phyloP scores from a whole-genome alignment of 1,140 invertebrate genomes.

The Piezodorus guildinii region DNA sequence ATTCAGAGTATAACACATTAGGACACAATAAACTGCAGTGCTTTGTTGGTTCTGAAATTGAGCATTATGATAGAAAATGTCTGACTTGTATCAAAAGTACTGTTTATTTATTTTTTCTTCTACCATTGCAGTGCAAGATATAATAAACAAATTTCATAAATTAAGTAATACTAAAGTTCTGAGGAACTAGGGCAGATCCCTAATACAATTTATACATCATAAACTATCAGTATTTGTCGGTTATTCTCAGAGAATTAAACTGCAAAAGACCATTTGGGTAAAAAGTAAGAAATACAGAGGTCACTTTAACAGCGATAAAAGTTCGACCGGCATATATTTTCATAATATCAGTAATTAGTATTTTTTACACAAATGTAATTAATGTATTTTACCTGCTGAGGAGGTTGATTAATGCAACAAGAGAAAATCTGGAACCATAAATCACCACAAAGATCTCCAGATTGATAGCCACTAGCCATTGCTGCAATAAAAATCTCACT shows the following conservation, averaged over 20 bases:
- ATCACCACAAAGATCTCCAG: constrained; percentile 39
- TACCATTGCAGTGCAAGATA: too few species aligned
- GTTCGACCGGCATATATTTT: not conserved
- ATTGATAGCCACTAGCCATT: constrained; percentile 1
- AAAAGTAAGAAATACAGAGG: too few species aligned
- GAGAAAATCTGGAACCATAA: constrained; percentile 77
- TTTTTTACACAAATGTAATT: not conserved
- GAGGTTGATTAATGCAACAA: constrained; percentile 62
- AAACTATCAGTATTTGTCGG: too few species aligned
- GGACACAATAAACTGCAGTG: too few species aligned
- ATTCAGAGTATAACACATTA: too few species aligned
- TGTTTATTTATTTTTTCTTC: too few species aligned
- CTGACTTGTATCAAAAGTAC: not conserved
- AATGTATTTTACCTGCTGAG: constrained; percentile 48
- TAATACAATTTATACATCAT: too few species aligned
- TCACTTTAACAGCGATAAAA: not conserved
- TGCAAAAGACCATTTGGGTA: too few species aligned
- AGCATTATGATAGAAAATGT: not conserved
- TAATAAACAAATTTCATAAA: too few species aligned
- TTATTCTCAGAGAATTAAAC: too few species aligned
- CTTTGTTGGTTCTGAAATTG: not conserved
- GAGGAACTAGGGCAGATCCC: too few species aligned
- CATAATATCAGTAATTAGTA: not conserved
- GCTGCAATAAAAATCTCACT: not conserved
- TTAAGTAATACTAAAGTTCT: too few species aligned